Base-by-base conservation (phyloP, 2,113 vertebrate species). In the Chloropsis cyanopogon region DNA sequence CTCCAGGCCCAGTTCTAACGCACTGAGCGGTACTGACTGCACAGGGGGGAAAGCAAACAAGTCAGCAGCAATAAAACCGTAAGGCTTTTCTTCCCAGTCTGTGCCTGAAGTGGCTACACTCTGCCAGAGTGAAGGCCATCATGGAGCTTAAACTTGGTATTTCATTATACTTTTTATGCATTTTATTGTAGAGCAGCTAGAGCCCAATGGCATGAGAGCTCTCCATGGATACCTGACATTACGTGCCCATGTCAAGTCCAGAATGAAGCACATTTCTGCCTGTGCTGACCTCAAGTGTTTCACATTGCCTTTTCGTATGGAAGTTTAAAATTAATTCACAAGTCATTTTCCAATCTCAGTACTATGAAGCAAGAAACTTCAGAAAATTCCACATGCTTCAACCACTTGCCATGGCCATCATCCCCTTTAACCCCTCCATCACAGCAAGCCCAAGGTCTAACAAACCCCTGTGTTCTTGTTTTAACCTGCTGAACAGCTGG, bases 11-110 rank as follows among this genome's bases (percentile, higher is more conserved):
- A 98, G 97, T 89, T 99, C 99, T 98, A 99, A 98, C 0, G 98
- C 98, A 97, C 97, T 98, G 93, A 99, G 98, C 28, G 98, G 98
- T 77, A 99, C 97, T 65, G 99, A 99, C 99, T 99, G 90, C 50
- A 97, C 31, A 93, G 72, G 44, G 94, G 83, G 86, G 91, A 84
- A 52, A 95, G 14, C 46, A 88, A 90, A 79, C 54, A 56, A 28
- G 31, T 82, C 18, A 92, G 41, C 12, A 47, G 18, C 14, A 83
- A 73, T 73, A 60, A 82, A 69, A 31, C 7, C 49, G 76, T 6
- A 83, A 52, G 75, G 54, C 12, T 61, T 54, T 73, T 84, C 53
- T 42, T 87, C 31, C 50, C 53, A 63, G 22, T 1, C 64, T 47
- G 24, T 8, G 11, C 13, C 66, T 60, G 14, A 87, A 69, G 77